These are phyloP conservation scores for Catocala sponsa DNA, from an alignment of 2,888 invertebrate species.

Conservation along the genomic window DNA sequence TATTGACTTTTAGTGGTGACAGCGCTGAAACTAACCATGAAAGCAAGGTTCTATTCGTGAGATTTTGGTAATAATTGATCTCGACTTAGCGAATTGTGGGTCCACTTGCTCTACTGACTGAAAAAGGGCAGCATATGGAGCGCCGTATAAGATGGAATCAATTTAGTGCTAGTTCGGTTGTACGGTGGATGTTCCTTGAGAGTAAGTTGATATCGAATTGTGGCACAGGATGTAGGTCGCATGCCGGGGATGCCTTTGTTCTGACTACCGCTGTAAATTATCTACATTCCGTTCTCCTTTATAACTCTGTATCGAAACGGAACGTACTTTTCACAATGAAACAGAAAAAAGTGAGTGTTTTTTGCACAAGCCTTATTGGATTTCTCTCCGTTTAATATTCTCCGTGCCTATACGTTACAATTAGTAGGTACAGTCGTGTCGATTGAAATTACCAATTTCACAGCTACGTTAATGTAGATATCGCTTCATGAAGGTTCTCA, in stretches of 20 bases:
- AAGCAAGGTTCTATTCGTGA: no score
- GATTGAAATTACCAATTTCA: conserved; percentile 30
- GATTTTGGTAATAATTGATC: no score
- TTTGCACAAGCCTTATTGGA: conserved; percentile 48
- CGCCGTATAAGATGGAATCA: no score
- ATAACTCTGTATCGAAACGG: conserved; percentile 71
- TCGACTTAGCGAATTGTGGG: no score
- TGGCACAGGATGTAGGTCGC: conserved; percentile 71
- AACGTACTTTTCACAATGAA: conserved; percentile 54
- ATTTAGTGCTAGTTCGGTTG: not conserved
- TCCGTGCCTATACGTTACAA: conserved; percentile 25
- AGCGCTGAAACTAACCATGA: no score
- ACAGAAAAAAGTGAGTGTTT: conserved; percentile 45
- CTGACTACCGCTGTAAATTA: conserved; percentile 72
- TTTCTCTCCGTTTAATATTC: conserved; percentile 34
- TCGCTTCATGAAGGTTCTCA: conserved; percentile 11
- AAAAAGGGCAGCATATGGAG: no score
- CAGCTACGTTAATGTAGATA: conserved; percentile 18
- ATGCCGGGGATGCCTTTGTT: conserved; percentile 72
- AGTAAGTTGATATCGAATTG: conserved; percentile 65
- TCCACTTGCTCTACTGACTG: no score
- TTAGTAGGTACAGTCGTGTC: conserved; percentile 28
- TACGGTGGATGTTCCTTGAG: conserved; percentile 46
- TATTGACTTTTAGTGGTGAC: no score
- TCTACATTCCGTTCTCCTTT: conserved; percentile 75